phyloP scores from a whole-genome alignment of 1,140 invertebrate genomes.

The Anoplophora glabripennis region DNA sequence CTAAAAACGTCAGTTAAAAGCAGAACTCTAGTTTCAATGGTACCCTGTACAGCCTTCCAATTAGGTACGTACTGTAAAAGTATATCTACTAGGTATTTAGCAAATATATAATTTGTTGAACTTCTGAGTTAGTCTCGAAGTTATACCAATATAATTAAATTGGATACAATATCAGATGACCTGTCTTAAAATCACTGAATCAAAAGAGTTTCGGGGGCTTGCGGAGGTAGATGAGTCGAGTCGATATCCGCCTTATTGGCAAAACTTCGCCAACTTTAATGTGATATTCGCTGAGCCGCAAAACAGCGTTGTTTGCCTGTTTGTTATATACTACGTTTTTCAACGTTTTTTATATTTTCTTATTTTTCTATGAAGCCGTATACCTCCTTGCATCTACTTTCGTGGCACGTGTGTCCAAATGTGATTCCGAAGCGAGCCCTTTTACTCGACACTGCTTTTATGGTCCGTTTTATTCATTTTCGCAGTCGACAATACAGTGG shows the following conservation, averaged over 20 bases:
- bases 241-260: slow-evolving; percentile 33
- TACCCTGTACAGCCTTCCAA: too few relatives aligned
- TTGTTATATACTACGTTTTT: slow-evolving; percentile 30
- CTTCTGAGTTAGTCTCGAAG: too few relatives aligned
- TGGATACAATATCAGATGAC: too few relatives aligned
- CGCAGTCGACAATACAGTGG: neutral
- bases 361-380: slow-evolving; percentile 1
- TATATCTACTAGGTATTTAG: too few relatives aligned
- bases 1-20: too few relatives aligned
- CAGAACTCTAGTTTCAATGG: too few relatives aligned
- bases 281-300: slow-evolving; percentile 25
- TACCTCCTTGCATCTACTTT: slow-evolving; percentile 13
- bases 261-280: slow-evolving; percentile 33
- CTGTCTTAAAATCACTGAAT: too few relatives aligned
- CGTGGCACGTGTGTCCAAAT: slow-evolving; percentile 17
- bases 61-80: too few relatives aligned
- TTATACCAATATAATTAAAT: too few relatives aligned
- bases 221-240: neutral
- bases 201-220: too few relatives aligned
- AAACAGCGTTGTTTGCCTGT: slow-evolving; percentile 30
- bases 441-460: neutral
- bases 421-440: neutral
- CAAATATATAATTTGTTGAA: too few relatives aligned
- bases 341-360: slow-evolving; percentile 16
- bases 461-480: slow-evolving; percentile 14